Percentiles rank a stretch among this genome's conserved stretches.
phyloP scores from a whole-genome alignment of 2,888 invertebrate genomes.

The Clostera curtula region DNA sequence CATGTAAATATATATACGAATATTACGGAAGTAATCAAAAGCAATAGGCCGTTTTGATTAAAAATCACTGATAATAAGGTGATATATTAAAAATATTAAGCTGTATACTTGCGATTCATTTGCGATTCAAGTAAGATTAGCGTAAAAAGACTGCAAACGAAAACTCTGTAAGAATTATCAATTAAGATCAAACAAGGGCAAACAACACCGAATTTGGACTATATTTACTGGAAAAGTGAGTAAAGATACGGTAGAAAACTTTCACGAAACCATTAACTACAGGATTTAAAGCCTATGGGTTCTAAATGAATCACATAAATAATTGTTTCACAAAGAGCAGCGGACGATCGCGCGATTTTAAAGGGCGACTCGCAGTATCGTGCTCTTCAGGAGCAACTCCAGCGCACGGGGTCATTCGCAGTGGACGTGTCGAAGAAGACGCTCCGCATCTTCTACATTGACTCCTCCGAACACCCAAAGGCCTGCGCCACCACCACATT shows the following conservation, averaged over 20 bases:
- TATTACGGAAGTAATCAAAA: slow-evolving; percentile 30
- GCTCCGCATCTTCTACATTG: slow-evolving; percentile 53
- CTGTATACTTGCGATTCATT: too few species aligned
- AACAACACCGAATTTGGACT: too few species aligned
- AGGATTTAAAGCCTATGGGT: not conserved
- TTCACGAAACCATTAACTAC: not conserved
- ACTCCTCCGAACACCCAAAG: slow-evolving; percentile 38
- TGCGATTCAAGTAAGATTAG: too few species aligned
- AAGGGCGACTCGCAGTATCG: slow-evolving; percentile 26
- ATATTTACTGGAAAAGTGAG: too few species aligned
- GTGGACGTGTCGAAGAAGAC: slow-evolving; percentile 49
- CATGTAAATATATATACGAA: slow-evolving; percentile 31
- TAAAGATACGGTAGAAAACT: too few species aligned
- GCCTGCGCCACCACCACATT: slow-evolving; percentile 43
- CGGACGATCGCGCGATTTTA: slow-evolving; percentile 55
- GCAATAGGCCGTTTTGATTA: slow-evolving; percentile 19
- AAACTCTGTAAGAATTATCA: too few species aligned
- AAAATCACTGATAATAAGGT: too few species aligned
- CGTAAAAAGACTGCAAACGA: too few species aligned
- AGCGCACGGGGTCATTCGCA: slow-evolving; percentile 47
- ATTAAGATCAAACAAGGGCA: too few species aligned
- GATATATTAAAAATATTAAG: too few species aligned
- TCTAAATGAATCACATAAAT: slow-evolving; percentile 34
- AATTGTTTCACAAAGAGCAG: slow-evolving; percentile 56
- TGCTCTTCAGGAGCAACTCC: slow-evolving; percentile 31